Evolutionary conservation across 2,888 invertebrate species (phyloP).

Genomic region (Ferdinandea cuprea): DNA sequence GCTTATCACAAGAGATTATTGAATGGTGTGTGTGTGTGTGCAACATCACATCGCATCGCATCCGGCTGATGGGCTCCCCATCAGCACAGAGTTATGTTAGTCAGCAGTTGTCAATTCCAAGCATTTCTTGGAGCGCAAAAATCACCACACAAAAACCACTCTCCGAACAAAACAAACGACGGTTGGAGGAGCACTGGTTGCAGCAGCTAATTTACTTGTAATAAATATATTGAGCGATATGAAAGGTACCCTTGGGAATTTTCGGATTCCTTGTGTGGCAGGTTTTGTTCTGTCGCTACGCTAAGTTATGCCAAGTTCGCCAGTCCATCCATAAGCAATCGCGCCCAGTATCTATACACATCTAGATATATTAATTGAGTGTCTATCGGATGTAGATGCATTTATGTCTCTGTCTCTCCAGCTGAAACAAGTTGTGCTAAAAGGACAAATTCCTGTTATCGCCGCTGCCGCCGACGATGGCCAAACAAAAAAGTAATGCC

Average conservation of each 20-base stretch:
- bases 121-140: constrained; percentile 39
- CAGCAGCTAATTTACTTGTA: constrained; percentile 75
- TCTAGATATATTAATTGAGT: constrained; percentile 69
- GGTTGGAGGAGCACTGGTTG: constrained; percentile 22
- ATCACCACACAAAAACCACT: constrained; percentile 32
- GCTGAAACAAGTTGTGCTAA: constrained; percentile 61
- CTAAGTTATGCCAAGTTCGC: constrained; percentile 40
- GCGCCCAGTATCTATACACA: constrained; percentile 22
- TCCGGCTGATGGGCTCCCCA: background rate
- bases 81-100: constrained; percentile 39
- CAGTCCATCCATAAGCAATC: constrained; percentile 47
- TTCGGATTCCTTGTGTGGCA: constrained; percentile 58
- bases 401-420: constrained; percentile 50
- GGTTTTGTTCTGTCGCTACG: constrained; percentile 35
- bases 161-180: too few relatives aligned
- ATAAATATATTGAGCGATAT: constrained; percentile 76
- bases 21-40: constrained; percentile 34
- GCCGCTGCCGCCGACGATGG: constrained; percentile 41
- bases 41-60: constrained; percentile 29
- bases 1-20: constrained; percentile 51
- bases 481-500: constrained; percentile 47
- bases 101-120: constrained; percentile 68
- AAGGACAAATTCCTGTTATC: constrained; percentile 69
- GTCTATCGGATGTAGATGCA: constrained; percentile 65
- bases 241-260: constrained; percentile 71